Evolutionary conservation across 2,888 invertebrate species (phyloP), one percentile per base, ranked within the genome.

Genomic region (Andrena dorsata): DNA sequence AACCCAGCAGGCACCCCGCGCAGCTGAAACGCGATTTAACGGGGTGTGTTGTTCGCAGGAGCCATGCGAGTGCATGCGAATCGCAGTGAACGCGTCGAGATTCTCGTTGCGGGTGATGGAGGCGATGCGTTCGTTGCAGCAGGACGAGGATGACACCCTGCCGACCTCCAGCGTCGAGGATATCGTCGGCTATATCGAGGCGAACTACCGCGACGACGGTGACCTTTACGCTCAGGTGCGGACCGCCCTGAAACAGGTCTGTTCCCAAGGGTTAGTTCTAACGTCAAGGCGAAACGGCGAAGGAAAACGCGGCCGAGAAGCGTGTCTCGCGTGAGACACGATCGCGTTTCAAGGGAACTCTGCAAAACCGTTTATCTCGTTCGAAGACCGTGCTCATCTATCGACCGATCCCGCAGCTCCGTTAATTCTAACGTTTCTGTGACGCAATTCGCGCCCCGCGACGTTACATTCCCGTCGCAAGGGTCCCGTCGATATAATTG

Each of bases 161-260:
- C 41, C 77, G 4, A 85, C 80, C 2, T 86, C 83, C 28, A 79
- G 73, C 6, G 71, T 70, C n/a, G 80, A 85, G 10, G 91, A 91
- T n/a, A 89, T 91, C 58, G 87, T 87, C 49, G 70, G 83, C 6
- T 88, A 88, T 65, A 84, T 91, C 47, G 73, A 64, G 10, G 20
- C 20, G 0, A 87, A 91, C 77, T 91, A 89, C 72, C 64, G 71
- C 4, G 71, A 78, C 77, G 88, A 89, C 70, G 91, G 91, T 23
- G 91, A 91, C 53, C 75, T 91, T 75, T 87, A 88, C 30, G 86
- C 91, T 56, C 91, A 91, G 78, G 89, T 91, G 76, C 90, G 86
- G 76, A 91, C 90, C 26, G 83, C 82, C 13, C 81, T 91, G 64
- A 87, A 86, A 78, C 87, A 86, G 80, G 80, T 86, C 76, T 87